Evolutionary conservation across 1,140 invertebrate species (phyloP), one percentile per base, ranked within the genome.

Genomic region (Dinoponera quadriceps): DNA sequence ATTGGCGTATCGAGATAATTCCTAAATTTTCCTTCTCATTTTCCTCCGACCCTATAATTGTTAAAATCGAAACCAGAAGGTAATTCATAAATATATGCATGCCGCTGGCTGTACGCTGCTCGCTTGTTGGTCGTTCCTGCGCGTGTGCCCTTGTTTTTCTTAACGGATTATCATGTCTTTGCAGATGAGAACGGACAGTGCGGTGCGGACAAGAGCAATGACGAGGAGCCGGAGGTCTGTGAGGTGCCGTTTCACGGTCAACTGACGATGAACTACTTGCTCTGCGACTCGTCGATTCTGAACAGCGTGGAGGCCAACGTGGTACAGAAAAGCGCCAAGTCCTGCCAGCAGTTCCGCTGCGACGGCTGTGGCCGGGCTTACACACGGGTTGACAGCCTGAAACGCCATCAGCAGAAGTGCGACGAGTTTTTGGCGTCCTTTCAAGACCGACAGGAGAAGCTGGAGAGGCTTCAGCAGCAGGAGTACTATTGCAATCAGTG

Each of bases 401-500:
- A 92, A 55, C 89, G 93, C 22, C 94, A 94, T 38, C 88, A 90
- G 25, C 90, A 90, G 3, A 94, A 94, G 55, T 94, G 94, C 74
- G 85, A 86, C 18, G 82, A 86, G 20, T 80, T 84, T 68, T 44
- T 88, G 38, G 77, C 80, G 0, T 90, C 86, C 0, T 48, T 89
- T 5, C 86, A 86, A 55, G 83, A 91, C 48, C 59, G 82, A 5
- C 85, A 89, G 29, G 81, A 80, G 0, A 63, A 85, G 11, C 20
- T 60, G 9, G 74, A 82, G 54, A 88, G 73, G 68, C 66, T 84
- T 5, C 89, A 86, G 13, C 75, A 69, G 5, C 90, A 86, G 16
- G 90, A 90, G 49, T 93, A 92, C 73, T 86, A 89, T 59, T 95
- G 95, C 72, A 88, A 87, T 1, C 91, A 92, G n/a, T 95, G 95